These are phyloP conservation scores for Pollenia angustigena DNA, from an alignment of 2,888 invertebrate species.

Conservation along the genomic window DNA sequence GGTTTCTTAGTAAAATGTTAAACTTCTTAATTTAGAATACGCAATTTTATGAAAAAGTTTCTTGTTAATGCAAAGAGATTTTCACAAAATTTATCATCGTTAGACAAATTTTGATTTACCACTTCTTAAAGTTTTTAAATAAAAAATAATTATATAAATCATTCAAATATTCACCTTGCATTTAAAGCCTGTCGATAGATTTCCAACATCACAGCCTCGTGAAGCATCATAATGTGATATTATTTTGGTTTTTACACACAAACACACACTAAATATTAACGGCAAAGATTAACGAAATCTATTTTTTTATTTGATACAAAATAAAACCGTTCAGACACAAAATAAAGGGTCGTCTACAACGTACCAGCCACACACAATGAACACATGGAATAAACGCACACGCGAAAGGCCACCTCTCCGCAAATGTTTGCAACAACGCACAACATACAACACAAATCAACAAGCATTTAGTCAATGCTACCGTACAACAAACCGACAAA, in stretches of 20 bases:
- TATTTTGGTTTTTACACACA: slow-evolving; percentile 2
- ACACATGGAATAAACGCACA: slow-evolving; percentile 53
- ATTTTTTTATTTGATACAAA: slow-evolving; percentile 17
- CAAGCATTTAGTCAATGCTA: slow-evolving; percentile 68
- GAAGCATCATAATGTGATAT: slow-evolving; percentile 83
- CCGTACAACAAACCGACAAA: slow-evolving; percentile 21
- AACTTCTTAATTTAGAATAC: no score
- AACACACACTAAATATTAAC: slow-evolving; percentile 30
- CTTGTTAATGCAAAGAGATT: no score
- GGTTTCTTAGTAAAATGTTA: no score
- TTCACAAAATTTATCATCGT: no score
- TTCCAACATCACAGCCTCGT: slow-evolving; percentile 85
- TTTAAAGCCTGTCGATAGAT: slow-evolving; percentile 84
- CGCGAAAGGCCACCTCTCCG: slow-evolving; percentile 52
- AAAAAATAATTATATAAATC: neutral
- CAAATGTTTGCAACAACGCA: slow-evolving; percentile 45
- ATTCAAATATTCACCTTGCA: slow-evolving; percentile 82
- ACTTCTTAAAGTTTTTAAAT: no score
- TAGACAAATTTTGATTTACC: no score
- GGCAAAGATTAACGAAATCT: neutral
- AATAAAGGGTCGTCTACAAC: slow-evolving; percentile 23
- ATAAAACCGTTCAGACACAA: slow-evolving; percentile 28
- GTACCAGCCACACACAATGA: slow-evolving; percentile 16
- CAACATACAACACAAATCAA: slow-evolving; percentile 62
- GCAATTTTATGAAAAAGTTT: no score